These are phyloP conservation scores for Lasioglossum zephyrum DNA, from an alignment of 2,888 invertebrate genomes.

Conservation along the genomic window DNA sequence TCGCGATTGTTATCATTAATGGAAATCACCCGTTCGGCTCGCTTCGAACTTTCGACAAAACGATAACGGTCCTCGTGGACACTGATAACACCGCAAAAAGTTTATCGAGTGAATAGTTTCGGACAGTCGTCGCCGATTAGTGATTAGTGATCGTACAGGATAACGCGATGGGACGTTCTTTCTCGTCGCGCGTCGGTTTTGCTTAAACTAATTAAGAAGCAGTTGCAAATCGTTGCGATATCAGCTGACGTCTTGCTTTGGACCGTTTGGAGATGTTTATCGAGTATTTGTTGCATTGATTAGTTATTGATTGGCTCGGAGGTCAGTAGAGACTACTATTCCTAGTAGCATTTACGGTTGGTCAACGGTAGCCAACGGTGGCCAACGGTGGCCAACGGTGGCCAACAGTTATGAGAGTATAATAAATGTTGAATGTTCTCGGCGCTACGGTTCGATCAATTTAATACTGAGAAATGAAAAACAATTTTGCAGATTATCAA, in stretches of 20 bases:
- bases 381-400: too few species aligned
- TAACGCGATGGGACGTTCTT: not conserved
- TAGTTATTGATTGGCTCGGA: not conserved
- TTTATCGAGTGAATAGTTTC: not conserved
- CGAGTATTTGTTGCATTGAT: not conserved
- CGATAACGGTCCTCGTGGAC: conserved; percentile 3
- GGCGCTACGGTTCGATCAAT: too few species aligned
- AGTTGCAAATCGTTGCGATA: too few species aligned
- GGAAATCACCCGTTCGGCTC: not conserved
- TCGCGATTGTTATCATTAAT: conserved; percentile 26
- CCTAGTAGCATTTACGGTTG: too few species aligned
- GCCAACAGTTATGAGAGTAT: too few species aligned
- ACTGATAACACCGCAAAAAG: not conserved
- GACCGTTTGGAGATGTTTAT: not conserved
- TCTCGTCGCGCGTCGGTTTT: not conserved
- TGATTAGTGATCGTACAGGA: conserved; percentile 7
- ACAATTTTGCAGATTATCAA: too few species aligned
- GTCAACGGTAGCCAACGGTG: too few species aligned
- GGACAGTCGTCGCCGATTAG: not conserved
- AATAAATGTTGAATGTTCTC: too few species aligned
- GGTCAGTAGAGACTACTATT: not conserved
- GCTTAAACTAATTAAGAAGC: not conserved
- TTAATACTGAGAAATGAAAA: too few species aligned
- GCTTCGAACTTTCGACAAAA: not conserved
- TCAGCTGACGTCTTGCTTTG: not conserved